Evolutionary conservation across 2,113 vertebrate species (phyloP).

Genomic region (Marmota flaviventris): DNA sequence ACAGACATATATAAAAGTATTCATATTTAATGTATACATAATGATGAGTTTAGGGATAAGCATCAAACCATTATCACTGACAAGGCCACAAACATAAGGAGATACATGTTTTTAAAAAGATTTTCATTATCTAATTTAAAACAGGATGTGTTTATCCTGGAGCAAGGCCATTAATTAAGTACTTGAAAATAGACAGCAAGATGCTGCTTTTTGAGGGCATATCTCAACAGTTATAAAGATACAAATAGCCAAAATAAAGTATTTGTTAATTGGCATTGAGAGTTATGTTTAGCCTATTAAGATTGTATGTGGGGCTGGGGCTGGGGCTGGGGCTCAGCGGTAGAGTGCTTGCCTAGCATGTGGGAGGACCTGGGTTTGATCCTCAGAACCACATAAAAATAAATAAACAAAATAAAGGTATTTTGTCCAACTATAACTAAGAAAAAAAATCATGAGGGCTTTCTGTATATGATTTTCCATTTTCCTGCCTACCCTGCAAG

Average conservation of each 20-base stretch:
- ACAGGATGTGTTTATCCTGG: neutral
- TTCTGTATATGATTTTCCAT: neutral
- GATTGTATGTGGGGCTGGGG: neutral
- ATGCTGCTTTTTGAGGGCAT: neutral
- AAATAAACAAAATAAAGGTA: too few relatives aligned
- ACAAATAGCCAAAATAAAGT: neutral
- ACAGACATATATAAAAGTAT: neutral
- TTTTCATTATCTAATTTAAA: constrained; percentile 46
- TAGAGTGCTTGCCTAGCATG: too few relatives aligned
- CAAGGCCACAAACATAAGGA: neutral
- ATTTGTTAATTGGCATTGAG: constrained; percentile 18
- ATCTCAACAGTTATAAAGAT: neutral
- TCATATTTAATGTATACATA: too few relatives aligned
- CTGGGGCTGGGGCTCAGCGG: too few relatives aligned
- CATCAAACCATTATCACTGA: neutral
- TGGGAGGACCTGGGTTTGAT: too few relatives aligned
- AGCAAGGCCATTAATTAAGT: constrained; percentile 23
- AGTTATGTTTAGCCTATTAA: neutral
- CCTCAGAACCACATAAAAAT: too few relatives aligned
- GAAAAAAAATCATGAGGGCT: too few relatives aligned
- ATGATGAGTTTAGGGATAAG: neutral
- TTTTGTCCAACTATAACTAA: too few relatives aligned
- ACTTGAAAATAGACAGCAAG: constrained; percentile 35
- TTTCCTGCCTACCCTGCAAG: neutral
- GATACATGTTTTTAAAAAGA: neutral